Evolutionary conservation across 1,140 invertebrate species (phyloP).

Genomic region (Megalonaias nervosa): DNA sequence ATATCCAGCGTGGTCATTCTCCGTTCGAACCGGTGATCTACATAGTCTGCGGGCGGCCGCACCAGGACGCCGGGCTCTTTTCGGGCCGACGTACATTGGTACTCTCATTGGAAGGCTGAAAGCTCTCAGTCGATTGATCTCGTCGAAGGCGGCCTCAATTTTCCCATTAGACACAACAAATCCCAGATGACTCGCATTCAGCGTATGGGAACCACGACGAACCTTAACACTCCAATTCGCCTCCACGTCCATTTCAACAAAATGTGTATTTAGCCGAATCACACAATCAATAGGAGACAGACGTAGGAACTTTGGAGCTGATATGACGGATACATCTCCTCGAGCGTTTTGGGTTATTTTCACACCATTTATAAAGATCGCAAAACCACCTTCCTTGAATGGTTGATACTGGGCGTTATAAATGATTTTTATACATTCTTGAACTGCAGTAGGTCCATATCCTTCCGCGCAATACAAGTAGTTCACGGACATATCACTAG

Average conservation of each 20-base stretch:
- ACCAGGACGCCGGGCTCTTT: slow-evolving; percentile 11
- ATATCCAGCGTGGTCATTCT: no score
- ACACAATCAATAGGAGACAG: slow-evolving; percentile 13
- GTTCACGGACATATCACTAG: slow-evolving; percentile 6
- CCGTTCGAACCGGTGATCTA: no score
- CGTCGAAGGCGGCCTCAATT: slow-evolving; percentile 18
- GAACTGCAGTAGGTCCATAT: neutral
- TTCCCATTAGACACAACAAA: slow-evolving; percentile 23
- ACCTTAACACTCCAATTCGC: slow-evolving; percentile 24
- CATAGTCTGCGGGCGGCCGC: neutral
- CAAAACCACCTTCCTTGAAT: slow-evolving; percentile 1
- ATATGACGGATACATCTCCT: slow-evolving; percentile 16
- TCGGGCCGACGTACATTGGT: no score
- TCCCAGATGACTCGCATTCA: slow-evolving; percentile 23
- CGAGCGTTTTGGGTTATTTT: slow-evolving; percentile 13
- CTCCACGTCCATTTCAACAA: slow-evolving; percentile 20
- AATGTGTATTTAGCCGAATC: slow-evolving; percentile 17
- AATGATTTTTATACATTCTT: slow-evolving; percentile 2
- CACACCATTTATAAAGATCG: slow-evolving; percentile 15
- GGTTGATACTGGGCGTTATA: slow-evolving; percentile 10
- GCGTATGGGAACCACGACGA: slow-evolving; percentile 7
- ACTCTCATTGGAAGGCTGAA: slow-evolving; percentile 7
- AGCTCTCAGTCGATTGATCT: slow-evolving; percentile 3
- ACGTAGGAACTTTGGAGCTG: slow-evolving; percentile 16
- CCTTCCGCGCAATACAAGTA: slow-evolving; percentile 6